Percentiles rank a stretch among this genome's conserved stretches.
Conservation (phyloP, 92 coral and sea anemone species). For the Parazoanthus atlanticus region DNA sequence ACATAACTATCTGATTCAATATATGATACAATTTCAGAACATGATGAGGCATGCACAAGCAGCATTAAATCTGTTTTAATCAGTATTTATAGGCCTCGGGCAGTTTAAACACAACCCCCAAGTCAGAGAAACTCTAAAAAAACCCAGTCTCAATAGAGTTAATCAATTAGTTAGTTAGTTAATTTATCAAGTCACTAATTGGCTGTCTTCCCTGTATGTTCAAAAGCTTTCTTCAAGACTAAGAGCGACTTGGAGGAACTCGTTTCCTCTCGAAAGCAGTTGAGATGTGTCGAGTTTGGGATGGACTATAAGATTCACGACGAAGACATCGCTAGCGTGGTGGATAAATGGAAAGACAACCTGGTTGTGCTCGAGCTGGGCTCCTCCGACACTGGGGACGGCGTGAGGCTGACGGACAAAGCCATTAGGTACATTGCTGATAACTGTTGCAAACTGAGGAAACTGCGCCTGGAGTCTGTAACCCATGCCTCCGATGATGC, state of each 20-base stretch:
- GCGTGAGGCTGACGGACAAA: constrained; percentile 77
- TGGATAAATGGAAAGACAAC: constrained; percentile 79
- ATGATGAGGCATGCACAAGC: no score
- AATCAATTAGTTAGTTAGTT: neutral
- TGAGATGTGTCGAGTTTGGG: constrained; percentile 76
- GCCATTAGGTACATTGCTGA: constrained; percentile 81
- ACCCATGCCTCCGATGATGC: constrained; percentile 79
- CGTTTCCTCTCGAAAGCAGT: constrained; percentile 53
- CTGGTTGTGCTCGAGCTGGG: constrained; percentile 88
- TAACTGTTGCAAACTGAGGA: constrained; percentile 84
- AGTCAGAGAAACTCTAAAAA: no score
- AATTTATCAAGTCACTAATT: neutral
- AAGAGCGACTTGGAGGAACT: constrained; percentile 48
- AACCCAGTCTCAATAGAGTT: no score
- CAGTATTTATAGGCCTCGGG: no score
- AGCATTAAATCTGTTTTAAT: no score
- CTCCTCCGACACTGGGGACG: constrained; percentile 88
- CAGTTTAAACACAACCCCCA: no score
- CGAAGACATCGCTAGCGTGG: constrained; percentile 79
- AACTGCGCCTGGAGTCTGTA: constrained; percentile 92
- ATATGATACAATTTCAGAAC: no score
- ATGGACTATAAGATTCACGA: constrained; percentile 80
- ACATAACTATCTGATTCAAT: no score
- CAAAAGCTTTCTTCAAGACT: constrained; percentile 38
- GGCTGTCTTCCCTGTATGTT: neutral